Base-by-base conservation (phyloP, 2,797 vertebrate genomes). In the Salmo trutta region DNA sequence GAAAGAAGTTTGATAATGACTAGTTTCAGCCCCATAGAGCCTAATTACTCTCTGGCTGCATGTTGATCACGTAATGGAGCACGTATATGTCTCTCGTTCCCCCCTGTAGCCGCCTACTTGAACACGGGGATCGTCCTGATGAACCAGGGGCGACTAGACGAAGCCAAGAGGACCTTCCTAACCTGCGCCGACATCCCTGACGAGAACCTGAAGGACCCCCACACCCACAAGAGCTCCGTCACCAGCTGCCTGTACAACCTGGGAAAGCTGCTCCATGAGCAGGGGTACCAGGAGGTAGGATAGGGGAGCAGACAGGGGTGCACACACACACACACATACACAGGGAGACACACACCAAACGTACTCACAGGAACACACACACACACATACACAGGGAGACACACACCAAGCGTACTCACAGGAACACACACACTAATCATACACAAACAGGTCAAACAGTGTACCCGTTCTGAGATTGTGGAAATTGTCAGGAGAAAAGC, bases 231-330 rank as follows among this genome's bases (percentile, higher is more conserved):
- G 91, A 99, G 96, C 92, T 99, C 98, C 0, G 98, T 99, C 86
- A 97, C 98, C 85, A 99, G 98, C 93, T 99, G 98, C 91, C 93
- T 99, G 81, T 99, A 99, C 92, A 99, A 99, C 88, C 91, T 99
- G 90, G 98, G 98, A 72, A 99, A 99, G 77, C 96, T 99, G 82
- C 96, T 96, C 17, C 98, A 99, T 19, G 98, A 99, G 74, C 97
- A 98, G 89, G 98, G 98, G 66, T 95, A 93, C 69, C 97, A 99
- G 86, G 97, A 98, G 96, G 98, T 99, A 84, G 19, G 1, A 31
- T 3, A 47, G 41, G 10, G 41, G 10, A 3, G 10, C 41, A 47
- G 47, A 24, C 16, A 16, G 17, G 17, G 14, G 65, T 14, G 0
- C 54, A 5, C 51, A 52, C 51, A 52, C 51, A 53, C 52, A 53